A percentile compares a stretch with the other conserved stretches of the same genome.
These are phyloP conservation scores for Meriones psammophilus DNA, from an alignment of 2,797 vertebrate genomes.

Conservation along the genomic window DNA sequence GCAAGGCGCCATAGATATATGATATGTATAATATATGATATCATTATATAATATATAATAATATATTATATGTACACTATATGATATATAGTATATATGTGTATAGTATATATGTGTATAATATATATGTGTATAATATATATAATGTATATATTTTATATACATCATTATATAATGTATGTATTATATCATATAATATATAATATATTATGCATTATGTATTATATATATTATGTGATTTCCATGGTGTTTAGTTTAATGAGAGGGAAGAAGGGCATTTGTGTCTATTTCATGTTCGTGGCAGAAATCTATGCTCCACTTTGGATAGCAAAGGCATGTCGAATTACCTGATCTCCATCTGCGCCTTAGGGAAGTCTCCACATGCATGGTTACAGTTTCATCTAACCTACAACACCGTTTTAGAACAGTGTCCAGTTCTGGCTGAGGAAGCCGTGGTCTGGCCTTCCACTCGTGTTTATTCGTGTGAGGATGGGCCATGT, in stretches of 20 bases:
- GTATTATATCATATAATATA: too few species aligned
- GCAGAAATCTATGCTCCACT: conserved; percentile 53
- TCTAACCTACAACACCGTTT: conserved; percentile 41
- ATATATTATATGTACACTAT: too few species aligned
- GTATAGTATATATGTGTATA: too few species aligned
- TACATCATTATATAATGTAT: too few species aligned
- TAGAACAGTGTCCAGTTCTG: neutral
- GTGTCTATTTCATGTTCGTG: conserved; percentile 10
- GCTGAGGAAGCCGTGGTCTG: neutral
- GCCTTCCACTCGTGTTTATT: neutral
- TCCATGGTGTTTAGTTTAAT: neutral
- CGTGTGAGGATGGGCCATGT: neutral
- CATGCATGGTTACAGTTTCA: conserved; percentile 19
- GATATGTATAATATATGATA: neutral
- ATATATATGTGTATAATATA: too few species aligned
- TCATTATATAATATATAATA: too few species aligned
- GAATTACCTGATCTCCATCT: conserved; percentile 25
- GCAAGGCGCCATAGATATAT: neutral
- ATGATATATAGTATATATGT: too few species aligned
- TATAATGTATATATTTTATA: too few species aligned
- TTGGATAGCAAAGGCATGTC: conserved; percentile 41
- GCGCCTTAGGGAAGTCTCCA: neutral
- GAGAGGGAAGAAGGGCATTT: neutral
- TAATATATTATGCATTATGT: too few species aligned
- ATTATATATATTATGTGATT: too few species aligned